phyloP scores from a whole-genome alignment of 2,888 invertebrate genomes.

The Catocala sponsa region DNA sequence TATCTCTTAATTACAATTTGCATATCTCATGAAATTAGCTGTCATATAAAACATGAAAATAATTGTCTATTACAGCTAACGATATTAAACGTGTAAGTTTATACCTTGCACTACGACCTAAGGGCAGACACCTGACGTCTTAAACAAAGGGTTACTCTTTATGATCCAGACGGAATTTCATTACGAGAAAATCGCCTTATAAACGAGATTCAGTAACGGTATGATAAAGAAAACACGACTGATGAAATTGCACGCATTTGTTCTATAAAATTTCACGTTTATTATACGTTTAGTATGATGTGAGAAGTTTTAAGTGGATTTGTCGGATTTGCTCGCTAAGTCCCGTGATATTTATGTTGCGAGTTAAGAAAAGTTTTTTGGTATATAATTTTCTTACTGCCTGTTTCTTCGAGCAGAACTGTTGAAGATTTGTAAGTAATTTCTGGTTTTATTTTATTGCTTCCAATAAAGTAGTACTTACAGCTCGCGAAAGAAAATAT shows the following conservation, averaged over 20 bases:
- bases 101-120: slow-evolving; percentile 19
- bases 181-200: slow-evolving; percentile 62
- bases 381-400: neutral
- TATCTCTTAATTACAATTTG: too few relatives aligned
- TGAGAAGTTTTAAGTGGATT: slow-evolving; percentile 39
- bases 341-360: slow-evolving; percentile 6
- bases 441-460: too few relatives aligned
- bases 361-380: neutral
- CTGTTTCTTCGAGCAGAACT: neutral
- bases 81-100: neutral
- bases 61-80: too few relatives aligned
- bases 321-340: slow-evolving; percentile 14
- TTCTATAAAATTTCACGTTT: slow-evolving; percentile 29
- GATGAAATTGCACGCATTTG: slow-evolving; percentile 46
- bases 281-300: slow-evolving; percentile 19
- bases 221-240: slow-evolving; percentile 52
- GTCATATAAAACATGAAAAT: too few relatives aligned
- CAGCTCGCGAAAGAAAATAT: too few relatives aligned
- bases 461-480: too few relatives aligned
- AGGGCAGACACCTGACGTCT: slow-evolving; percentile 43
- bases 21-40: too few relatives aligned
- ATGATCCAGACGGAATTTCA: slow-evolving; percentile 68
- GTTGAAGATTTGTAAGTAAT: neutral
- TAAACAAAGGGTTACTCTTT: slow-evolving; percentile 62
- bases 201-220: slow-evolving; percentile 55